Base-by-base conservation (phyloP, 2,113 vertebrate species). In the Charadrius vociferus region DNA sequence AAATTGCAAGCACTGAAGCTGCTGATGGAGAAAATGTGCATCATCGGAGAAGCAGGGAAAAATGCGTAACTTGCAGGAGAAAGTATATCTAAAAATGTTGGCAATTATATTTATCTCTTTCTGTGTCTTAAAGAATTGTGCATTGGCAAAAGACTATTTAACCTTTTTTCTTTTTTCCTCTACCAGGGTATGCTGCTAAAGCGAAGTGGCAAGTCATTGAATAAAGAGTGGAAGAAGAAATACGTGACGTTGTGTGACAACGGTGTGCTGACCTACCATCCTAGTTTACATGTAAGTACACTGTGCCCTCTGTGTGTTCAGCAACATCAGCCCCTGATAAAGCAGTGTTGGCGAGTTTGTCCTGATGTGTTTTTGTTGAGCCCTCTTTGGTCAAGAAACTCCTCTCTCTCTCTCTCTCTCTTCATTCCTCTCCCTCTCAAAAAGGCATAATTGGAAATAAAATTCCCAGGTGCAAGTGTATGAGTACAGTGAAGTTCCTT, bases 141-240 rank as follows among this genome's bases (percentile, higher is more conserved):
- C 3, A 5, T 18, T 53, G 56, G 55, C 36, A 63, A 66, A 73
- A 37, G 13, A 8, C 7, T 0, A 5, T 72, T 91, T 66, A 19
- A 49, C 43, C 26, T 37, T 15, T 22, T 36, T 14, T 39, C n/a
- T 61, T n/a, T 74, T 43, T 93, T 8, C 58, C 47, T 78, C 45
- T 17, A 3, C 4, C 16, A 99, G 99, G 99, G 99, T 47, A 99
- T 99, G 99, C 98, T 99, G 91, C 96, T 99, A 90, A 99, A 99
- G 95, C 96, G 99, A 81, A 99, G 99, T 30, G 99, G 99, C 23
- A 99, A 99, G 77, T 99, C 99, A 0, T 63, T 99, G 73, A 99
- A 99, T 95, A 99, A 99, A 93, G 99, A 99, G 90, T 99, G 99
- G 99, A 99, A 99, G 98, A 99, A 99, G 99, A 99, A 99, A 34